Conservation (phyloP, 2,113 vertebrate genomes). For the Gallinago undulata region DNA sequence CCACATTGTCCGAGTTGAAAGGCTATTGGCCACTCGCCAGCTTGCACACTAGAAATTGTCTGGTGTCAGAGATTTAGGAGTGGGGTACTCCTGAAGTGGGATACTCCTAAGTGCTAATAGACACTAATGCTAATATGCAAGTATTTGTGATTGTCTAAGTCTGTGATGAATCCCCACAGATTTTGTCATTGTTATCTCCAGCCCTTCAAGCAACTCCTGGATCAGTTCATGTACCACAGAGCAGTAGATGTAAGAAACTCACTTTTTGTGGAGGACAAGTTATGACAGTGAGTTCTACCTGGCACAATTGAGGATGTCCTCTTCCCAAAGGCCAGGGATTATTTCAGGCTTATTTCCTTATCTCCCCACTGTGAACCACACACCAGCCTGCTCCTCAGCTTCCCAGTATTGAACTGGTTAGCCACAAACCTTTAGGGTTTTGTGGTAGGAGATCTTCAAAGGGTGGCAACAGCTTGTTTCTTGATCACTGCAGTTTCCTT, state of each 20-base stretch:
- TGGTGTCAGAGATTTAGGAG: not conserved
- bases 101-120: not conserved
- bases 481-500: not conserved
- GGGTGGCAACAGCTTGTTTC: not conserved
- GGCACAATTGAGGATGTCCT: not conserved
- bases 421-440: not conserved
- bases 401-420: not conserved
- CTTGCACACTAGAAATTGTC: rapidly evolving
- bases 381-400: not conserved
- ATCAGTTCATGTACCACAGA: not conserved
- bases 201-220: not conserved
- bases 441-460: not conserved
- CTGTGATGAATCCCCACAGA: not conserved
- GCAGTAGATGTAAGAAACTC: not conserved
- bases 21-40: not conserved
- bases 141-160: not conserved
- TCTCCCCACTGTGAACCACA: not conserved
- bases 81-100: too few relatives aligned
- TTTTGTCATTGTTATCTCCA: not conserved
- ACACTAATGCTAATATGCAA: not conserved
- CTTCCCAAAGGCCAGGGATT: not conserved
- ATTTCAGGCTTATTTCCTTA: not conserved
- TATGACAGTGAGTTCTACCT: not conserved
- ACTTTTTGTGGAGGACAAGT: not conserved
- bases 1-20: not conserved